Base-by-base conservation (phyloP, 2,113 vertebrate genomes). In the Nyctereutes procyonoides region DNA sequence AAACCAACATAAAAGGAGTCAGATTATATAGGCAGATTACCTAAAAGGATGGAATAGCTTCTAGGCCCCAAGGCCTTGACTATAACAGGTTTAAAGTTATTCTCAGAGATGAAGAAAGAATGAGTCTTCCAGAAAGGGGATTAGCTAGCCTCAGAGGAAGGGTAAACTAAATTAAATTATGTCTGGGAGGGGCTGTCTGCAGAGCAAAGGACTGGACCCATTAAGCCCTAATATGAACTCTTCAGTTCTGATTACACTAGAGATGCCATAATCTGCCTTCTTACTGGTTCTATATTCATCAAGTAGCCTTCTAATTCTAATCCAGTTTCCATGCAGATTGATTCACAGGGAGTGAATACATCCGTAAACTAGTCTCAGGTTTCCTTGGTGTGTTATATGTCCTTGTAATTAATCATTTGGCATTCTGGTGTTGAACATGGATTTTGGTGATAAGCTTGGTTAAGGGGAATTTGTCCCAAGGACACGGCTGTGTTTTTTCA, bases 31-130 rank as follows among this genome's bases (percentile, higher is more conserved):
- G 58, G 26, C 35, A 79, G 90, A 74, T 73, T n/a, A 65, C 32
- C 22, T 90, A 20, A 93, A 93, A 90, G 82, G 53, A 71, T 69
- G 16, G 20, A 65, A 60, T 69, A 82, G 26, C 58, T 95, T 93
- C 6, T 82, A 79, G 55, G 24, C 12, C 24, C 71, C 73, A 43
- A 65, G 20, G 20, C 35, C 19, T 60, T 96, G 71, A 22, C 38
- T 84, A 2, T 77, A 88, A 56, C 17, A 77, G 43, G 13, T 35
- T 71, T 83, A 35, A 69, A 79, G 35, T 79, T 65, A 84, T 79
- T 96, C 24, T 76, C 5, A 89, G 71, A 67, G 63, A 88, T 22
- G 51, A 83, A 69, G 28, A 56, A 74, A 84, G 20, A 88, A 84
- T 17, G 60, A 79, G 10, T 63, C 30, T 53, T 84, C 77, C 22